Percentiles rank a stretch among this genome's conserved stretches.
phyloP scores from a whole-genome alignment of 2,888 invertebrate species.

The Oligia latruncula region DNA sequence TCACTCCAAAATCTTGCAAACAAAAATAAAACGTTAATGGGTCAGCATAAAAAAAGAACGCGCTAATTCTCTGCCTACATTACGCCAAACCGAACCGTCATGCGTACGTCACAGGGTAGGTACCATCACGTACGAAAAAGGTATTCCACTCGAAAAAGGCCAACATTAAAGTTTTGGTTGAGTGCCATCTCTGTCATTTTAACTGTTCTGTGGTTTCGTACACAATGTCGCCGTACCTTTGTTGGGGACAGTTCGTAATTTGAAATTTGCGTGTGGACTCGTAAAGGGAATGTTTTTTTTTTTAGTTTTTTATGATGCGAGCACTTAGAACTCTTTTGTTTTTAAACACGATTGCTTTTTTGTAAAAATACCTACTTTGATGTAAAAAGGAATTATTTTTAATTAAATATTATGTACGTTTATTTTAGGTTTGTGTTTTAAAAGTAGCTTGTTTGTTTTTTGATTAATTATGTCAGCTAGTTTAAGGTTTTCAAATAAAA shows the following conservation, averaged over 20 bases:
- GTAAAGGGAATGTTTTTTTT: constrained; percentile 66
- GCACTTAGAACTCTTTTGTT: constrained; percentile 67
- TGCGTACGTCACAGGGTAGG: constrained; percentile 44
- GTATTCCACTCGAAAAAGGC: constrained; percentile 62
- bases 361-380: constrained; percentile 17
- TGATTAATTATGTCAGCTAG: not conserved
- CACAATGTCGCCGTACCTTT: constrained; percentile 67
- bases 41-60: constrained; percentile 48
- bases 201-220: constrained; percentile 68
- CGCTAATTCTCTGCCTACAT: constrained; percentile 55
- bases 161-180: constrained; percentile 67
- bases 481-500: not conserved
- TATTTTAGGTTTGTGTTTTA: not conserved
- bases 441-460: not conserved
- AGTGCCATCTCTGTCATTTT: constrained; percentile 69
- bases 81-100: constrained; percentile 43
- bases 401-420: constrained; percentile 20
- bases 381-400: constrained; percentile 22
- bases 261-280: constrained; percentile 75
- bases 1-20: constrained; percentile 60
- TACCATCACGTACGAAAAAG: constrained; percentile 59
- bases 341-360: constrained; percentile 54
- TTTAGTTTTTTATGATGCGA: constrained; percentile 61
- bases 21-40: constrained; percentile 63
- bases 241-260: constrained; percentile 70